Percentiles rank a stretch among this genome's conserved stretches.
These are phyloP conservation scores for Calonectris borealis DNA, from an alignment of 2,113 vertebrate genomes.

Conservation along the genomic window DNA sequence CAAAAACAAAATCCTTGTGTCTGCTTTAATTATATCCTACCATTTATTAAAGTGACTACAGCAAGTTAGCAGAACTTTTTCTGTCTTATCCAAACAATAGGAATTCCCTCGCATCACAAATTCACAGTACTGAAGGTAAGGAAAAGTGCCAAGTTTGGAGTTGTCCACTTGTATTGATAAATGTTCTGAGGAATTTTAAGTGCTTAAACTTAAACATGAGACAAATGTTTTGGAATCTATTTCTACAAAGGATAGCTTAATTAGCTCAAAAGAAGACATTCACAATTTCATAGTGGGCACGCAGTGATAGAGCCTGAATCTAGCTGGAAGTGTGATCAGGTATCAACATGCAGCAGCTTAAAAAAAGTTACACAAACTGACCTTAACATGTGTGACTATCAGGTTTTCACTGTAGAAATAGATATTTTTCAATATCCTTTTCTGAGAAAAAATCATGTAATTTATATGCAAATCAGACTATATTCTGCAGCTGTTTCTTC, in stretches of 20 bases:
- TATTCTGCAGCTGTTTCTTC: conserved; percentile 75
- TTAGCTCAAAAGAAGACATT: conserved; percentile 70
- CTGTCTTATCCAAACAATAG: not conserved
- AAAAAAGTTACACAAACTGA: conserved; percentile 67
- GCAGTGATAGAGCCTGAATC: conserved; percentile 34
- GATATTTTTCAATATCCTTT: conserved; percentile 78
- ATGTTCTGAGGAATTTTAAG: conserved; percentile 40
- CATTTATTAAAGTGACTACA: not conserved
- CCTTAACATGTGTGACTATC: conserved; percentile 72
- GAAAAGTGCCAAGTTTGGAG: not conserved
- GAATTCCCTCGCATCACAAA: not conserved
- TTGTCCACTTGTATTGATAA: not conserved
- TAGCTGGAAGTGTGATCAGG: conserved; percentile 53
- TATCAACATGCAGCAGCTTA: conserved; percentile 63
- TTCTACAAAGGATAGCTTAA: conserved; percentile 49
- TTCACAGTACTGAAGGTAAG: not conserved
- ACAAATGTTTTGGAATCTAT: conserved; percentile 25
- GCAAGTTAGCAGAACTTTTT: not conserved
- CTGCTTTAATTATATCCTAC: not conserved
- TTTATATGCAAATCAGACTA: conserved; percentile 83
- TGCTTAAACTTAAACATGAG: conserved; percentile 64
- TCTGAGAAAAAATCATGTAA: conserved; percentile 79
- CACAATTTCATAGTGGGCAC: conserved; percentile 47
- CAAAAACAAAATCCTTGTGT: not conserved
- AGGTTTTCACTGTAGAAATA: conserved; percentile 71